Percentiles rank a stretch among this genome's conserved stretches.
Evolutionary conservation across 2,113 vertebrate genomes (phyloP).

Genomic region (Phaethornis superciliosus): DNA sequence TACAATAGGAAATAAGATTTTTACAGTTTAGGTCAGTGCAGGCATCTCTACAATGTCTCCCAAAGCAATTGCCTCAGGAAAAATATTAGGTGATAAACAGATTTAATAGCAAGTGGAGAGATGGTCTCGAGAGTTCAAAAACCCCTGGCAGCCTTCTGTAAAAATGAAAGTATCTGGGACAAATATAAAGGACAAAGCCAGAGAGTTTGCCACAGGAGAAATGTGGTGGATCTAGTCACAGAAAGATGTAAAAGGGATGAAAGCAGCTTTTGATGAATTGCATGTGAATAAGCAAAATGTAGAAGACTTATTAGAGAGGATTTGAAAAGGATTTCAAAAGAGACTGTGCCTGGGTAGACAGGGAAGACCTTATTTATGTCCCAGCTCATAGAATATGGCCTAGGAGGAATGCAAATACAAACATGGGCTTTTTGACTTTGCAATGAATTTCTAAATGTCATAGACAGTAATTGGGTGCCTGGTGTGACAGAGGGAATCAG

Average conservation of each 20-base stretch:
- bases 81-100: background rate
- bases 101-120: background rate
- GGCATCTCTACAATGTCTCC: background rate
- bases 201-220: background rate
- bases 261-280: background rate
- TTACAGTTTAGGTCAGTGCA: background rate
- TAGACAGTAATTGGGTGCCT: background rate
- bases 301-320: background rate
- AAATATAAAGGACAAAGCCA: background rate
- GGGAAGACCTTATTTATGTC: background rate
- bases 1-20: background rate
- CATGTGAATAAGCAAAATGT: background rate
- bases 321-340: background rate
- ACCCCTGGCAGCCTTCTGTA: background rate
- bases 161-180: background rate
- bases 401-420: background rate
- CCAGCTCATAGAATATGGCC: background rate
- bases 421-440: background rate
- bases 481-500: background rate
- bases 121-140: background rate
- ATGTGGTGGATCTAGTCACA: background rate
- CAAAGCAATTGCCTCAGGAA: background rate
- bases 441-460: background rate
- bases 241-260: background rate
- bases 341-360: background rate